phyloP scores from a whole-genome alignment of 2,113 vertebrate species.

The Percina caprodes region DNA sequence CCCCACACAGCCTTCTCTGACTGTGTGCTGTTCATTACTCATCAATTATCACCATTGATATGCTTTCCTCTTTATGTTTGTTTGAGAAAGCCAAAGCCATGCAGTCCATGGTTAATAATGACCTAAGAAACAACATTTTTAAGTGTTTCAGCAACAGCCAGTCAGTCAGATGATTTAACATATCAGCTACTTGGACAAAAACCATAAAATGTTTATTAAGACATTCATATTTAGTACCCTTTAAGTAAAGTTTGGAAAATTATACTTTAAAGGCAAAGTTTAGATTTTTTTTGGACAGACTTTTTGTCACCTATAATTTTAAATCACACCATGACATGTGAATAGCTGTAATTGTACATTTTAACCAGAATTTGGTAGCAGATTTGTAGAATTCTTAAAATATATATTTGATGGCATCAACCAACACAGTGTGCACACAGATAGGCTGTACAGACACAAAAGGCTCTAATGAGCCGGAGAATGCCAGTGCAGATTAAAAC shows the following conservation, averaged over 20 bases:
- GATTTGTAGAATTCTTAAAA: neutral
- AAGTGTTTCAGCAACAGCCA: neutral
- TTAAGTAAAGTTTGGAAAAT: neutral
- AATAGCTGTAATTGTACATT: neutral
- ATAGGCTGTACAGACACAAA: conserved; percentile 26
- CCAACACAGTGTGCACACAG: neutral
- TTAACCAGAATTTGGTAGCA: neutral
- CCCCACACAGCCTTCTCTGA: neutral
- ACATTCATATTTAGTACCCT: neutral
- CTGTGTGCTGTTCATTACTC: conserved; percentile 20
- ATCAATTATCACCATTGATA: conserved; percentile 19
- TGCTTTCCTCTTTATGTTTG: conserved; percentile 11
- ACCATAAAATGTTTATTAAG: neutral
- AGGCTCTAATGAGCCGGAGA: conserved; percentile 15
- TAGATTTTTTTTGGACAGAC: neutral
- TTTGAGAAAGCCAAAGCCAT: conserved; percentile 12
- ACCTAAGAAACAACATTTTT: neutral
- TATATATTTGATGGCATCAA: neutral
- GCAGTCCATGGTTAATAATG: neutral
- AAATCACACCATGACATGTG: neutral
- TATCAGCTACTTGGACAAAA: conserved; percentile 24
- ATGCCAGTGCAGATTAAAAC: conserved; percentile 46
- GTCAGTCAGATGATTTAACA: conserved; percentile 23
- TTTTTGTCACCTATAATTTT: neutral
- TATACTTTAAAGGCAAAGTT: neutral